Evolutionary conservation across 2,888 invertebrate genomes (phyloP).

Genomic region (Blomia tropicalis): DNA sequence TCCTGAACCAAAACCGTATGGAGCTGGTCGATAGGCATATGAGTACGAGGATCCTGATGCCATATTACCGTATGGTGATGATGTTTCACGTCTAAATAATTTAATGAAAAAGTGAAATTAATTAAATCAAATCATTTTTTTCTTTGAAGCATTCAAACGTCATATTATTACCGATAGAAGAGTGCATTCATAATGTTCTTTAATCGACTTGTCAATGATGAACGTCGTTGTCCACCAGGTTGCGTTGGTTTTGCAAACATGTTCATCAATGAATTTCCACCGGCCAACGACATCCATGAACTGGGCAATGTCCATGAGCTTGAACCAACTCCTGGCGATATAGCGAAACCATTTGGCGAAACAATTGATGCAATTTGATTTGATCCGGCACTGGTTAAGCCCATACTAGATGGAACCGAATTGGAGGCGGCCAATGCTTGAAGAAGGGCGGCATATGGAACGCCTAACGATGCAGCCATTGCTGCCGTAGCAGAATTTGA

Average conservation of each 20-base stretch:
- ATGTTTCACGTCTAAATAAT: conserved; percentile 16
- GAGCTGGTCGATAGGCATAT: conserved; percentile 23
- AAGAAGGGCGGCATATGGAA: background rate
- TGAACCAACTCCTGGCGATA: background rate
- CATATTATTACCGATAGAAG: conserved; percentile 22
- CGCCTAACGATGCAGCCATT: background rate
- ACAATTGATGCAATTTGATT: background rate
- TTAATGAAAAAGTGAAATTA: too few species aligned
- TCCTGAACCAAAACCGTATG: conserved; percentile 14
- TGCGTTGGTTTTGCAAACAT: background rate
- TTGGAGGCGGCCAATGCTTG: conserved; percentile 13
- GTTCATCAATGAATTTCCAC: background rate
- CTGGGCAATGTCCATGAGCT: background rate
- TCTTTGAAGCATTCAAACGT: background rate
- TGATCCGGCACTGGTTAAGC: background rate
- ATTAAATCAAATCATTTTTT: background rate
- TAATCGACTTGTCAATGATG: conserved; percentile 23
- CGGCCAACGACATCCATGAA: background rate
- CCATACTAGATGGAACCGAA: background rate
- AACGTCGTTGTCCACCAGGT: conserved; percentile 14
- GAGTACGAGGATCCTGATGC: conserved; percentile 22
- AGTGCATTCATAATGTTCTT: conserved; percentile 23
- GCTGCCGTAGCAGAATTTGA: background rate
- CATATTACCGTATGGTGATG: conserved; percentile 12
- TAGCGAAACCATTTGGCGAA: background rate